phyloP scores from a whole-genome alignment of 2,797 vertebrate species.

The Oreochromis mossambicus region DNA sequence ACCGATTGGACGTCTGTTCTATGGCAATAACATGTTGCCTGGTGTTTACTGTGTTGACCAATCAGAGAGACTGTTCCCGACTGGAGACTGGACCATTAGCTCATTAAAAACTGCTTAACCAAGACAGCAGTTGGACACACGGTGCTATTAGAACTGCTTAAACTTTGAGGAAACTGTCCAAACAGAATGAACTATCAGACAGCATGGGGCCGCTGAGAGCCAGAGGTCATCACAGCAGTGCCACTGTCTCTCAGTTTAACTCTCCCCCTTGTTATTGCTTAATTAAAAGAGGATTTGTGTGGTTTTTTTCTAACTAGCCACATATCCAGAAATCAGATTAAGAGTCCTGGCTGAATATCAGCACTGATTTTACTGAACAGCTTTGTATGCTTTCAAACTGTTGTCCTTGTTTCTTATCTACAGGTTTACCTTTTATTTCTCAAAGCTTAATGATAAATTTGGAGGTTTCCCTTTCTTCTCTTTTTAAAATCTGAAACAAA shows the following conservation, averaged over 20 bases:
- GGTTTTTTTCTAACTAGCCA: not conserved
- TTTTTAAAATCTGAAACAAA: not conserved
- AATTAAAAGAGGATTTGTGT: slow-evolving; percentile 46
- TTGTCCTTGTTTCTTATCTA: not conserved
- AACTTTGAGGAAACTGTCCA: not conserved
- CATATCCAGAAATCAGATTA: slow-evolving; percentile 14
- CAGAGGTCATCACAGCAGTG: slow-evolving; percentile 31
- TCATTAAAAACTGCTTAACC: not conserved
- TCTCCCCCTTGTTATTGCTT: slow-evolving; percentile 13
- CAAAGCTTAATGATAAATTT: not conserved
- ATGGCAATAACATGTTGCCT: not conserved
- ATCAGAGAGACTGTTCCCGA: not conserved
- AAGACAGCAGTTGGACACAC: not conserved
- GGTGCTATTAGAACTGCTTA: not conserved
- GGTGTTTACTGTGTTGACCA: not conserved
- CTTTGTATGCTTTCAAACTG: not conserved
- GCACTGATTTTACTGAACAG: not conserved
- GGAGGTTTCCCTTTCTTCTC: not conserved
- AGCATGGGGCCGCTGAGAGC: not conserved
- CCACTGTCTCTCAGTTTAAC: slow-evolving; percentile 2
- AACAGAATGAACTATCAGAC: not conserved
- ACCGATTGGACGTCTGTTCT: not conserved
- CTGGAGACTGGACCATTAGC: not conserved
- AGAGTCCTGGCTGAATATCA: not conserved
- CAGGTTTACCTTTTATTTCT: not conserved